Evolutionary conservation across 1,140 invertebrate genomes (phyloP).

Genomic region (Epicauta chinensis): DNA sequence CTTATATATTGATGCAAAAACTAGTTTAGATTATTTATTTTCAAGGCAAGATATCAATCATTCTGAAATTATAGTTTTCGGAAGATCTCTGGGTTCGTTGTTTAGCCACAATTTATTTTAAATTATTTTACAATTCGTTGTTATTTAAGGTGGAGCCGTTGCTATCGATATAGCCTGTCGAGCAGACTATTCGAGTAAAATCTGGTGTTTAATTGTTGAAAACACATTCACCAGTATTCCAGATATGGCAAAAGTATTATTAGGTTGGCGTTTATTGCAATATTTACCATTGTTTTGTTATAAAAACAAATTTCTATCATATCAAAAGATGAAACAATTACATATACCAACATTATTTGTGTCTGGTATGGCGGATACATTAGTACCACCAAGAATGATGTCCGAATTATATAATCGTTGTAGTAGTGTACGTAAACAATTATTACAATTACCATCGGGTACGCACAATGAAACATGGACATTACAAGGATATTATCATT

Average conservation of each 20-base stretch:
- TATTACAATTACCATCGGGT: constrained; percentile 65
- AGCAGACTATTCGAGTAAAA: constrained; percentile 63
- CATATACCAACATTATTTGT: constrained; percentile 69
- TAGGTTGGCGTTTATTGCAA: constrained; percentile 62
- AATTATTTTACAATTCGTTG: not conserved
- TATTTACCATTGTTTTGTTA: constrained; percentile 70
- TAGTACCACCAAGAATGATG: constrained; percentile 87
- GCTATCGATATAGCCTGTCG: constrained; percentile 74
- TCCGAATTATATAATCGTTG: constrained; percentile 65
- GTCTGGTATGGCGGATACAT: constrained; percentile 71
- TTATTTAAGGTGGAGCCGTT: constrained; percentile 38
- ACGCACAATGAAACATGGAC: constrained; percentile 89
- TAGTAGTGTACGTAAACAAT: constrained; percentile 60
- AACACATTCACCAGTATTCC: constrained; percentile 95
- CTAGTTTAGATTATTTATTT: constrained; percentile 78
- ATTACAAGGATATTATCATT: constrained; percentile 40
- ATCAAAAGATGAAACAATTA: constrained; percentile 61
- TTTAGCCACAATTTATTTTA: not conserved
- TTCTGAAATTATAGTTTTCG: constrained; percentile 85
- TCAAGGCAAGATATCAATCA: constrained; percentile 76
- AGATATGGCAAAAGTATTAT: constrained; percentile 76
- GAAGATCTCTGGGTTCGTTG: constrained; percentile 72
- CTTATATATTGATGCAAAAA: constrained; percentile 79
- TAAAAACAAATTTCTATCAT: constrained; percentile 76
- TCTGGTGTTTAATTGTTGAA: constrained; percentile 84